Percentiles rank a stretch among this genome's conserved stretches.
Conservation (phyloP, 1,140 invertebrate species). For the Hestina assimilis region DNA sequence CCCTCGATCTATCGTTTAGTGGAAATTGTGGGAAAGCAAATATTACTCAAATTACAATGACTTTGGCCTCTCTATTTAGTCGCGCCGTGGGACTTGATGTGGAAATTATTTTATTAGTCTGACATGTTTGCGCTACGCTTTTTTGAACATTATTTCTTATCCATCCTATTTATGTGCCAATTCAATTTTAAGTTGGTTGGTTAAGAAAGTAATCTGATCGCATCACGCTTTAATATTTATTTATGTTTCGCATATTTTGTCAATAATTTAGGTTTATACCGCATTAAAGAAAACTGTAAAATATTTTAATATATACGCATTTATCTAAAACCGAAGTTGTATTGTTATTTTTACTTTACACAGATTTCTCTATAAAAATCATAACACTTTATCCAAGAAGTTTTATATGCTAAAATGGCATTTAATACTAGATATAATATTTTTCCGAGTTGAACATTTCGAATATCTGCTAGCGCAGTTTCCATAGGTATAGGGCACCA, state of each 20-base stretch:
- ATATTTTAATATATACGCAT: no score
- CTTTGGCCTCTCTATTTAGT: conserved; percentile 45
- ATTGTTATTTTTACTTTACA: no score
- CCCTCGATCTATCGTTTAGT: conserved; percentile 49
- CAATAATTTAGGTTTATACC: no score
- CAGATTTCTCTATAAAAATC: no score
- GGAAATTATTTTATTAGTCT: conserved; percentile 38
- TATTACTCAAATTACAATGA: conserved; percentile 60
- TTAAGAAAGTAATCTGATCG: neutral
- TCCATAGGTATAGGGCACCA: conserved; percentile 26
- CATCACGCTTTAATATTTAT: no score
- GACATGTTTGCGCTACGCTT: conserved; percentile 33
- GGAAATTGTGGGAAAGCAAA: conserved; percentile 73
- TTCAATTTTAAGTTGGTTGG: neutral
- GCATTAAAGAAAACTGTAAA: no score
- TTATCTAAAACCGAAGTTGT: no score
- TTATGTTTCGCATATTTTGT: no score
- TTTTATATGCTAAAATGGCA: no score
- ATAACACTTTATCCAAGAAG: no score
- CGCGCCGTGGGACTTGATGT: conserved; percentile 39
- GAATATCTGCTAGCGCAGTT: conserved; percentile 7
- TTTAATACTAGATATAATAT: no score
- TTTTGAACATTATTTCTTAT: conserved; percentile 19
- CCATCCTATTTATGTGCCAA: neutral
- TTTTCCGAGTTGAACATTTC: no score